Percentiles rank a stretch among this genome's conserved stretches.
Evolutionary conservation across 2,888 invertebrate genomes (phyloP).

Genomic region (Tromatobia lineatoria): DNA sequence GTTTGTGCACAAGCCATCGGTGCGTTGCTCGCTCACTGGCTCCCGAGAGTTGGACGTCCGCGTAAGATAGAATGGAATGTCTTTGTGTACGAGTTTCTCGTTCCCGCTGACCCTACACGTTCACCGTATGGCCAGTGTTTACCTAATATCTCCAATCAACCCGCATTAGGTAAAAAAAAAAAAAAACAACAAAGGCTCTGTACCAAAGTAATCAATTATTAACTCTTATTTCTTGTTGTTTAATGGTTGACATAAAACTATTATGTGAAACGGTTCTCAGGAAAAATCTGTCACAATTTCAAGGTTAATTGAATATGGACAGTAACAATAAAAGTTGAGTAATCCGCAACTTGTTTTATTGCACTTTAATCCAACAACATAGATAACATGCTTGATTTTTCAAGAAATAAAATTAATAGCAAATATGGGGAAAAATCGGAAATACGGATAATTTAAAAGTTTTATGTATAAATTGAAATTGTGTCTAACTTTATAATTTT

Average conservation of each 20-base stretch:
- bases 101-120: conserved; percentile 71
- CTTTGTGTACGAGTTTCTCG: conserved; percentile 75
- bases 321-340: neutral
- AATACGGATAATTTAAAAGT: no score
- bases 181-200: neutral
- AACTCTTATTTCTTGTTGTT: neutral
- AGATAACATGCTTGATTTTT: no score
- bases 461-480: no score
- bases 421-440: no score
- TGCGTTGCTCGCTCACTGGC: conserved; percentile 31
- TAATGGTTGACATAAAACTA: no score
- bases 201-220: neutral
- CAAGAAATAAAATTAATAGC: no score
- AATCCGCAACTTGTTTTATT: neutral
- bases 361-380: no score
- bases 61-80: conserved; percentile 80
- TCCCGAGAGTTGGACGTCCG: conserved; percentile 57
- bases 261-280: no score
- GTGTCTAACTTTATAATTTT: no score
- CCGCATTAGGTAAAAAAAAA: neutral
- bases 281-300: no score
- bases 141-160: conserved; percentile 38
- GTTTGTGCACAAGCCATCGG: conserved; percentile 34
- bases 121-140: conserved; percentile 44
- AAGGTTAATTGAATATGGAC: neutral